Evolutionary conservation across 2,888 invertebrate genomes (phyloP), one percentile per base, ranked within the genome.

Genomic region (Andrena flavipes): DNA sequence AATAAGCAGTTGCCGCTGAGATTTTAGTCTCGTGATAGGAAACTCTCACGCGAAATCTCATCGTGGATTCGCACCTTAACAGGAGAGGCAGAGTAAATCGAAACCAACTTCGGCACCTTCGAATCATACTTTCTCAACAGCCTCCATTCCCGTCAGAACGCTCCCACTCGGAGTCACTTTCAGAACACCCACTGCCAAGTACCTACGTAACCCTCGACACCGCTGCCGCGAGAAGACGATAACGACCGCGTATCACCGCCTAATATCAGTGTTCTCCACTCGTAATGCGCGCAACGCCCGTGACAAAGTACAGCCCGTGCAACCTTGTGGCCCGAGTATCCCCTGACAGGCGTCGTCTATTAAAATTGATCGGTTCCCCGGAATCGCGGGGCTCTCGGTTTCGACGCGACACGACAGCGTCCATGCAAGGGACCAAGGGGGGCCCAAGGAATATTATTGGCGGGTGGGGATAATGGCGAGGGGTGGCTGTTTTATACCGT

Each of bases 321-420:
- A 48, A 13, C n/a, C 33, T 20, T 26, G 7, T 33, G 23, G 59
- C 56, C 65, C 23, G n/a, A 71, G 56, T 59, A 29, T 26, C 51
- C 76, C n/a, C 30, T 62, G 74, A 82, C 74, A 49, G 62, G 63
- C 78, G 63, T n/a, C 48, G 23, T 59, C 84, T 63, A 73, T 76
- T 70, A 68, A 84, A 75, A 81, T 72, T 73, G 81, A 83, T 83
- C 82, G 86, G 48, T 77, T 67, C 84, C 30, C 78, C 70, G 10
- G 78, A 81, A 80, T 70, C 73, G 69, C 48, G 49, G 67, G 63
- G 87, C 84, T 84, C 84, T 87, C 87, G 54, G 78, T 82, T 82
- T 86, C 82, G 48, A 49, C 60, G 60, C 71, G 59, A 26, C 59
- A 65, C 67, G 49, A 67, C 65, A 51, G 62, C 65, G 67, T 67